These are phyloP conservation scores for Mormyrops attenuatus DNA, from an alignment of 2,797 vertebrate species.

Conservation along the genomic window DNA sequence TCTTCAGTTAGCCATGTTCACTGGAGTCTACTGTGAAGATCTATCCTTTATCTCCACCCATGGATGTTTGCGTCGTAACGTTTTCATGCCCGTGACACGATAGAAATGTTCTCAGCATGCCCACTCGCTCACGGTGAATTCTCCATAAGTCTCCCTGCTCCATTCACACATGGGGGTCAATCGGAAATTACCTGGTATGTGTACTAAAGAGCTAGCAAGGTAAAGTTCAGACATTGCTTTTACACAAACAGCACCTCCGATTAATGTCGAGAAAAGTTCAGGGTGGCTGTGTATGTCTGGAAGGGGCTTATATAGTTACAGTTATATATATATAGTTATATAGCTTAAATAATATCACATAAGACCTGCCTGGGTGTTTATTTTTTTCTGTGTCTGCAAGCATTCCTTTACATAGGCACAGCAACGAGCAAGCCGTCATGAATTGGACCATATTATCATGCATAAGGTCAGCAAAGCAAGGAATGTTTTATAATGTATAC, in stretches of 20 bases:
- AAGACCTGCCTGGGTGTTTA: not conserved
- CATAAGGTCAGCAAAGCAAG: not conserved
- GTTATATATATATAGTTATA: too few relatives aligned
- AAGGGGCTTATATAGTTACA: not conserved
- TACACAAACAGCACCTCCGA: not conserved
- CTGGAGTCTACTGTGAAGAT: not conserved
- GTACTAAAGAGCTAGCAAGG: not conserved
- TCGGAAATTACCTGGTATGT: not conserved
- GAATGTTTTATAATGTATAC: not conserved
- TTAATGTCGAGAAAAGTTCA: not conserved
- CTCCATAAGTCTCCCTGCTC: not conserved
- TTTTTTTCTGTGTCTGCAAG: not conserved
- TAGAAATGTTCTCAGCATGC: not conserved
- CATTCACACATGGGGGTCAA: not conserved
- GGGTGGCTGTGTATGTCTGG: not conserved
- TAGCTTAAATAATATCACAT: not conserved
- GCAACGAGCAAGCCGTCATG: not conserved
- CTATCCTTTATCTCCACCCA: not conserved
- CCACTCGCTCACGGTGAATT: not conserved
- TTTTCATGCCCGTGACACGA: not conserved
- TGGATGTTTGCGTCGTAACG: not conserved
- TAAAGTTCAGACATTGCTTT: not conserved
- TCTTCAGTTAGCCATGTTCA: not conserved
- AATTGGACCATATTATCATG: not conserved
- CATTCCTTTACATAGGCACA: not conserved